A percentile compares a stretch with the other conserved stretches of the same genome.
Conservation (phyloP, 64 coral and sea anemone species). For the Stichodactyla helianthus region DNA sequence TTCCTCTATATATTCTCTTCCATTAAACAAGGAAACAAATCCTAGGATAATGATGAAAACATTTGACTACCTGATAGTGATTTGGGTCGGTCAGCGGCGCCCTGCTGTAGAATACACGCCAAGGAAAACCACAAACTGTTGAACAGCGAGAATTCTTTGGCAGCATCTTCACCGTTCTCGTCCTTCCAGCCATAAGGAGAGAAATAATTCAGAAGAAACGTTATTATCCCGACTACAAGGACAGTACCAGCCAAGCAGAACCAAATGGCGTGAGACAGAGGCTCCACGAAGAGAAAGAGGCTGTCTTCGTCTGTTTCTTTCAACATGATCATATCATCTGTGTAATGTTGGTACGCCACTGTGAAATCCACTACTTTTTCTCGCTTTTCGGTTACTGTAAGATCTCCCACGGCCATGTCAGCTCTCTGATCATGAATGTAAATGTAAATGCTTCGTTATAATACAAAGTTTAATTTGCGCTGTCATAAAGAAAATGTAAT, state of each 20-base stretch:
- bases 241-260: slow-evolving; percentile 38
- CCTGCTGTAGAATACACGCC: slow-evolving; percentile 77
- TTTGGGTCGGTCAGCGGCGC: slow-evolving; percentile 47
- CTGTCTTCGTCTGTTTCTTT: slow-evolving; percentile 11
- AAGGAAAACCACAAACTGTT: slow-evolving; percentile 76
- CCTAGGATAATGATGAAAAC: no score
- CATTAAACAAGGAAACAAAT: no score
- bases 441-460: no score
- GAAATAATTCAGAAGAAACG: slow-evolving; percentile 53
- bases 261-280: slow-evolving; percentile 53
- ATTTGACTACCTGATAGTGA: slow-evolving; percentile 46
- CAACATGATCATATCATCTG: slow-evolving; percentile 49
- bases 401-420: slow-evolving; percentile 35
- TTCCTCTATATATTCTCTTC: no score
- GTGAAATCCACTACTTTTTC: slow-evolving; percentile 55
- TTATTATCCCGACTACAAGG: slow-evolving; percentile 25
- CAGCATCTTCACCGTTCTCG: slow-evolving; percentile 24
- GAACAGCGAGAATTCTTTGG: slow-evolving; percentile 49
- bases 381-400: slow-evolving; percentile 50
- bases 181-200: slow-evolving; percentile 57
- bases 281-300: slow-evolving; percentile 53
- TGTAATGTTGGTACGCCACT: slow-evolving; percentile 58
- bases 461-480: no score
- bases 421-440: slow-evolving; percentile 28
- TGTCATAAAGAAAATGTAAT: no score